Evolutionary conservation across 2,113 vertebrate genomes (phyloP).

Genomic region (Microtus montanus): DNA sequence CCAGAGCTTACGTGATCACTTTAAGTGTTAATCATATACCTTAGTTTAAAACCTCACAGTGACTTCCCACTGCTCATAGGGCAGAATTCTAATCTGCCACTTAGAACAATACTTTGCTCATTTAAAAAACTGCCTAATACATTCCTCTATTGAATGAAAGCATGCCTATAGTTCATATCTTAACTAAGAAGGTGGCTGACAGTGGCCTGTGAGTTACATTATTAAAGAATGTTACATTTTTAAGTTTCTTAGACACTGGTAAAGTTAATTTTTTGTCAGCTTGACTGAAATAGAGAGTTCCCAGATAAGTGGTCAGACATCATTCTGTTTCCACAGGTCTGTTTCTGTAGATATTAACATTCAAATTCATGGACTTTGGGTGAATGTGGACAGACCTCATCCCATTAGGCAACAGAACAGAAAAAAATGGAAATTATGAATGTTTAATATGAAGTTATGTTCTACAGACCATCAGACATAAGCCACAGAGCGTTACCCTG

Average conservation of each 20-base stretch:
- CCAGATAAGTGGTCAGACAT: neutral
- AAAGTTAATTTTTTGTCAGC: neutral
- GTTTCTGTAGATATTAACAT: neutral
- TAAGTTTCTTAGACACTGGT: neutral
- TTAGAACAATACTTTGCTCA: neutral
- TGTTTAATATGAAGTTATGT: neutral
- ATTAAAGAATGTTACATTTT: neutral
- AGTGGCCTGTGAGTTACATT: neutral
- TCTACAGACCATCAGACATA: neutral
- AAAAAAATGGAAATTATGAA: neutral
- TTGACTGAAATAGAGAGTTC: neutral
- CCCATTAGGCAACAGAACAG: neutral
- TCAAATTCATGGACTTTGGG: neutral
- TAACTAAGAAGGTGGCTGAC: neutral
- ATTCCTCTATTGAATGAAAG: neutral
- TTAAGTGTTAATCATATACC: neutral
- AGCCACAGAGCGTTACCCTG: neutral
- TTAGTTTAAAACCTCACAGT: neutral
- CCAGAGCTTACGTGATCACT: neutral
- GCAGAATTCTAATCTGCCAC: slow-evolving; percentile 17
- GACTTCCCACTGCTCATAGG: neutral
- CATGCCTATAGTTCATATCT: neutral
- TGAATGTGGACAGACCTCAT: neutral
- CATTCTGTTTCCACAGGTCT: neutral
- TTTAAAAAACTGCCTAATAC: neutral